Conservation (phyloP, 2,888 invertebrate genomes). For the Dorcus parallelipipedus region DNA sequence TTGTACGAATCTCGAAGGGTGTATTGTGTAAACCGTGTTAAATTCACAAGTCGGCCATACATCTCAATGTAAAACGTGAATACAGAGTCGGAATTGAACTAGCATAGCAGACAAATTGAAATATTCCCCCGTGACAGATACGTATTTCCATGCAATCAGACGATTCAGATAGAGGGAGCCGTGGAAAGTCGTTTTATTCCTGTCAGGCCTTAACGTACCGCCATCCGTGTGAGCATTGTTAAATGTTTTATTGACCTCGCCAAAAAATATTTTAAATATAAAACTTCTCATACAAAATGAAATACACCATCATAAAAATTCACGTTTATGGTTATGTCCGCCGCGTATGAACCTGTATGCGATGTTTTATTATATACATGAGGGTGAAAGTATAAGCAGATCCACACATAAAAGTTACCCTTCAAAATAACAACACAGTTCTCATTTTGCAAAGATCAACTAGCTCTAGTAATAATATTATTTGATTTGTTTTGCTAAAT, state of each 20-base stretch:
- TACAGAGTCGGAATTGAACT: constrained; percentile 34
- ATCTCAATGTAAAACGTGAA: constrained; percentile 33
- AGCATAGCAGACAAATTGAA: constrained; percentile 37
- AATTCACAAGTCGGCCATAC: constrained; percentile 33
- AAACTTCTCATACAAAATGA: background rate
- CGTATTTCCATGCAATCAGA: constrained; percentile 37
- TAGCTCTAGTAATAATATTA: too few species aligned
- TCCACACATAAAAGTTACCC: too few species aligned
- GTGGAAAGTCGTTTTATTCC: background rate
- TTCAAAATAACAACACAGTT: too few species aligned
- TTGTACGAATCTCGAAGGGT: constrained; percentile 8
- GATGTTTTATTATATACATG: too few species aligned
- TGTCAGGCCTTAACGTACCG: background rate
- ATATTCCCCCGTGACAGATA: constrained; percentile 38
- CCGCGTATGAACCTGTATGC: too few species aligned
- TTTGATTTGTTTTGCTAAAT: too few species aligned
- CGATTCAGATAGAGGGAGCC: constrained; percentile 22
- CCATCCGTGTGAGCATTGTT: background rate
- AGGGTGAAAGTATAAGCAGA: too few species aligned
- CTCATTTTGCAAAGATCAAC: too few species aligned
- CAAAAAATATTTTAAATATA: background rate
- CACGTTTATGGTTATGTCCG: too few species aligned
- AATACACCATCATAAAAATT: too few species aligned
- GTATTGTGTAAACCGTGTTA: constrained; percentile 27
- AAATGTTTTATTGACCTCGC: background rate